These are phyloP conservation scores for Stenchaetothrips biformis DNA, from an alignment of 2,888 invertebrate species.

Conservation along the genomic window DNA sequence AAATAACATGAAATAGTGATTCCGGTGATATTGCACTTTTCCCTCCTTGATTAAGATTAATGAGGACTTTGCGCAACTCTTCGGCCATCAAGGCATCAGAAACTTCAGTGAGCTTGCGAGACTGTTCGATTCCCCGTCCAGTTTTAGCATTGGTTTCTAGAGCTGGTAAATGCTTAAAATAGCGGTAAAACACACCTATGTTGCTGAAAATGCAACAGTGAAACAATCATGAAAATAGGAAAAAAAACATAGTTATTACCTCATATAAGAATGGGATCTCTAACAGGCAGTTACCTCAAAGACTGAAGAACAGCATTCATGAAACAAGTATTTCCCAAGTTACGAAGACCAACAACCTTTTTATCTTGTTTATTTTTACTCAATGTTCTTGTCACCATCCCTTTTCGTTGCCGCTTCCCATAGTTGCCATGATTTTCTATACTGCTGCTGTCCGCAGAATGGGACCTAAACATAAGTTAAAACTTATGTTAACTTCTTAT, in stretches of 20 bases:
- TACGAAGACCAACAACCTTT: slow-evolving; percentile 67
- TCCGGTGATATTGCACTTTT: slow-evolving; percentile 75
- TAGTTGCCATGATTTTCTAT: slow-evolving; percentile 29
- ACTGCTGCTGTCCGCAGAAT: slow-evolving; percentile 40
- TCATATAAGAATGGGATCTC: too few relatives aligned
- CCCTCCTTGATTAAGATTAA: slow-evolving; percentile 61
- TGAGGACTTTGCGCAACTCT: slow-evolving; percentile 71
- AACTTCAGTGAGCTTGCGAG: slow-evolving; percentile 57
- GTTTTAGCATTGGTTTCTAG: slow-evolving; percentile 57
- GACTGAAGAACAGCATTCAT: slow-evolving; percentile 83
- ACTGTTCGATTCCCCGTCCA: slow-evolving; percentile 58
- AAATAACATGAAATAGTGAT: slow-evolving; percentile 73
- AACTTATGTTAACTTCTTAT: background rate
- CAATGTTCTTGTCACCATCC: slow-evolving; percentile 46
- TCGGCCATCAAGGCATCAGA: slow-evolving; percentile 71
- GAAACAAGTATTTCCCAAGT: slow-evolving; percentile 80
- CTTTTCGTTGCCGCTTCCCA: background rate
- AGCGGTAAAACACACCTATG: slow-evolving; percentile 76
- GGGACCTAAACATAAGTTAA: slow-evolving; percentile 37
- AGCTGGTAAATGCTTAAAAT: slow-evolving; percentile 71
- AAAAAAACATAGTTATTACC: too few relatives aligned
- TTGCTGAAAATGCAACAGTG: slow-evolving; percentile 52
- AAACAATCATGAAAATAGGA: too few relatives aligned
- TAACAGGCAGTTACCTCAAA: slow-evolving; percentile 43
- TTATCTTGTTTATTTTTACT: slow-evolving; percentile 55